These are phyloP conservation scores for Zophobas morio DNA, from an alignment of 1,140 invertebrate genomes.

Conservation along the genomic window DNA sequence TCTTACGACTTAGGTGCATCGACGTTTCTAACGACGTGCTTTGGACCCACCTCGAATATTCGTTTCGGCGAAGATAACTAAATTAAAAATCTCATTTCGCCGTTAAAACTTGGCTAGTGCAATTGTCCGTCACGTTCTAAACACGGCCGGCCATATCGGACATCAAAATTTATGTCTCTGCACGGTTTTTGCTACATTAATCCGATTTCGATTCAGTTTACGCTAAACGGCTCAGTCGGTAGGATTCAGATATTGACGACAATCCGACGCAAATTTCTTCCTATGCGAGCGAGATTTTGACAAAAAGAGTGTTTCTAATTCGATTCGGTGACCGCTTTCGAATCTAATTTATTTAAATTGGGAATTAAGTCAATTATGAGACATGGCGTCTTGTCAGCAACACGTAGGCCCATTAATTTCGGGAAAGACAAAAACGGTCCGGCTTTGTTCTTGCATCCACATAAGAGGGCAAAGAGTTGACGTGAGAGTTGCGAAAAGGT, in stretches of 20 bases:
- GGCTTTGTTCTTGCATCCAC: slow-evolving; percentile 38
- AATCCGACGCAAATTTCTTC: not conserved
- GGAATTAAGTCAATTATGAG: slow-evolving; percentile 39
- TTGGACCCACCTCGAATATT: not conserved
- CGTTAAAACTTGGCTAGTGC: slow-evolving; percentile 4
- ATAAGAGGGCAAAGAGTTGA: slow-evolving; percentile 35
- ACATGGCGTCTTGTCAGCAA: slow-evolving; percentile 24
- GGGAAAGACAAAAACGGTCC: slow-evolving; percentile 27
- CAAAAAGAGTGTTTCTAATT: not conserved
- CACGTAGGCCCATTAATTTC: slow-evolving; percentile 30
- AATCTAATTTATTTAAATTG: slow-evolving; percentile 37
- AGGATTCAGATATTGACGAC: too few species aligned
- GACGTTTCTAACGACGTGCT: not conserved
- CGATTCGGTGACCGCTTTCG: not conserved
- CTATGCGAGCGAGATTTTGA: not conserved
- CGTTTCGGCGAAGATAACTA: slow-evolving; percentile 1
- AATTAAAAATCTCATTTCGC: slow-evolving; percentile 18
- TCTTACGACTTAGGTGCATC: not conserved
- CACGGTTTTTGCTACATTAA: slow-evolving; percentile 34
- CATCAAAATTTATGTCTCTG: slow-evolving; percentile 25
- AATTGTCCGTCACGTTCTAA: slow-evolving; percentile 18
- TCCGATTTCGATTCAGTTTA: slow-evolving; percentile 18
- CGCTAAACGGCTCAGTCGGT: too few species aligned
- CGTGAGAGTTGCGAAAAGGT: slow-evolving; percentile 21
- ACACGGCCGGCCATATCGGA: not conserved